These are phyloP conservation scores for Delphinapterus leucas DNA, from an alignment of 2,113 vertebrate genomes.

Conservation along the genomic window DNA sequence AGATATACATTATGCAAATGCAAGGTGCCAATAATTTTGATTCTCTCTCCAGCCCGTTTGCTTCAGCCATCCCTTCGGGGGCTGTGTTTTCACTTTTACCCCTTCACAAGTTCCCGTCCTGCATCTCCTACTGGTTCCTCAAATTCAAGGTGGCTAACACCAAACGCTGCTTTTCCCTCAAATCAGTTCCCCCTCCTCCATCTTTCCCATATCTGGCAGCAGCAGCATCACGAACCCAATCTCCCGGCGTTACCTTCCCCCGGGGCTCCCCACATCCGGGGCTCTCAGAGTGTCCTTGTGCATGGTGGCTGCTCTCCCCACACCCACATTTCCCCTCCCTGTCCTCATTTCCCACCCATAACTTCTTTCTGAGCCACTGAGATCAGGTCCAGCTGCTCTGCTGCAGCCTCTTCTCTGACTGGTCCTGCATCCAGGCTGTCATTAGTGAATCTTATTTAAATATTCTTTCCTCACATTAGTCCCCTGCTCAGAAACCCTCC, in stretches of 20 bases:
- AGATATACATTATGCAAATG: neutral
- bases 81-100: neutral
- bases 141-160: neutral
- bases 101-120: neutral
- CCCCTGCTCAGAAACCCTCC: neutral
- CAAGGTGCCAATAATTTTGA: neutral
- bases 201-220: neutral
- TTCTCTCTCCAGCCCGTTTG: neutral
- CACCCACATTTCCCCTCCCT: too few species aligned
- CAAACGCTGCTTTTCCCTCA: neutral
- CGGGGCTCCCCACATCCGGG: neutral
- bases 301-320: fast-evolving
- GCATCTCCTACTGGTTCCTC: neutral
- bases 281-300: neutral
- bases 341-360: neutral
- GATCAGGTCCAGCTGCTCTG: neutral
- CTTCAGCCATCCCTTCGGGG: neutral
- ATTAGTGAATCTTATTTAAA: neutral
- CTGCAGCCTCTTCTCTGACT: neutral
- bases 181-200: neutral
- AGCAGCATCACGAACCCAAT: neutral
- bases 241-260: neutral
- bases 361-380: neutral
- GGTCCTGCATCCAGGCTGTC: neutral
- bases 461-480: neutral